Percentiles rank a stretch among this genome's conserved stretches.
Conservation (phyloP, 2,888 invertebrate genomes). For the Cephalotes varians region DNA sequence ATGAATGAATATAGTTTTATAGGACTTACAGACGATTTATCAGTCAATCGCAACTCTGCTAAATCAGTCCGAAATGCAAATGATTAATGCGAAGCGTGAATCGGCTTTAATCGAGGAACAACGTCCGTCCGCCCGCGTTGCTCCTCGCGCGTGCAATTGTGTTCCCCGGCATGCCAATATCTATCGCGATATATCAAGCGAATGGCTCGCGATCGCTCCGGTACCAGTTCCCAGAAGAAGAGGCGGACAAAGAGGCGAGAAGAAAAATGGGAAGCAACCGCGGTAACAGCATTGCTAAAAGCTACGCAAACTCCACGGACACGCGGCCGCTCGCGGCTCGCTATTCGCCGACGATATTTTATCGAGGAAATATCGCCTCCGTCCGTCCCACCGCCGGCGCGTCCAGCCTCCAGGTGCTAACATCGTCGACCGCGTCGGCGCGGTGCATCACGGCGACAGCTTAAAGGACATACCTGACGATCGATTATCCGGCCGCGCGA, state of each 20-base stretch:
- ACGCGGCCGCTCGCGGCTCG: slow-evolving; percentile 21
- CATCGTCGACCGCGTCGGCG: slow-evolving; percentile 55
- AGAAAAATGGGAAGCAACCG: slow-evolving; percentile 30
- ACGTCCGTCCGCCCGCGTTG: slow-evolving; percentile 14
- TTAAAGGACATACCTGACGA: slow-evolving; percentile 71
- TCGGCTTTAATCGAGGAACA: slow-evolving; percentile 45
- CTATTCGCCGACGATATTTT: slow-evolving; percentile 56
- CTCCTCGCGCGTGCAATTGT: slow-evolving; percentile 45
- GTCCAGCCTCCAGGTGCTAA: slow-evolving; percentile 65
- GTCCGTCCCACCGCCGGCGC: slow-evolving; percentile 16
- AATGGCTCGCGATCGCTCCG: slow-evolving; percentile 54
- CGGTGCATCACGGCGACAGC: slow-evolving; percentile 70
- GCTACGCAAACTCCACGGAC: slow-evolving; percentile 55
- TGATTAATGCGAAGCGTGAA: slow-evolving; percentile 39
- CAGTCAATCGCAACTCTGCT: neutral
- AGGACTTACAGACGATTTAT: neutral
- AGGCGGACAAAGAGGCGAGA: slow-evolving; percentile 27
- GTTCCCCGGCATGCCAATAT: slow-evolving; percentile 54
- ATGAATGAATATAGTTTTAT: neutral
- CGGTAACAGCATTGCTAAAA: slow-evolving; percentile 66
- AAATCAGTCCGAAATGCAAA: neutral
- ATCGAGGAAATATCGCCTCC: slow-evolving; percentile 62
- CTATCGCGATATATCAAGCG: slow-evolving; percentile 61
- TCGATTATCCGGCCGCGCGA: slow-evolving; percentile 68
- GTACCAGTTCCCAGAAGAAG: slow-evolving; percentile 51